Percentiles rank a stretch among this genome's conserved stretches.
These are phyloP conservation scores for Ariolimax columbianus DNA, from an alignment of 2,888 invertebrate species.

Conservation along the genomic window DNA sequence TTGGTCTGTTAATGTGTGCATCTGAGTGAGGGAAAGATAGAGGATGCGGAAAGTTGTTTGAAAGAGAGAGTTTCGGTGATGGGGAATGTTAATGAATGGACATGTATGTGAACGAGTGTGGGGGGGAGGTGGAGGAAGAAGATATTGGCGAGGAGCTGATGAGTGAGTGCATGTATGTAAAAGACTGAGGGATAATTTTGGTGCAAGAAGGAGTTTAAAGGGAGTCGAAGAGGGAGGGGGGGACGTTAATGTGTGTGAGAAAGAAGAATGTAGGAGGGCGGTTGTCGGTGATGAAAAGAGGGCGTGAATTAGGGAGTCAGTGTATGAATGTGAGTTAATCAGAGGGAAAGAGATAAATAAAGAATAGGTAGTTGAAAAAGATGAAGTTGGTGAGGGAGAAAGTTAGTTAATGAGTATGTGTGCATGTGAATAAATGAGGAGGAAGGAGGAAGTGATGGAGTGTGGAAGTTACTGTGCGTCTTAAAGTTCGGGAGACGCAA, in stretches of 20 bases:
- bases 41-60: no score
- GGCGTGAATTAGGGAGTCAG: not conserved
- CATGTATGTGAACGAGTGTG: not conserved
- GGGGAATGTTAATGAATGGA: not conserved
- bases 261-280: conserved; percentile 1
- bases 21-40: no score
- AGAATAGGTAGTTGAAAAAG: not conserved
- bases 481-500: no score
- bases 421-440: not conserved
- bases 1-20: no score
- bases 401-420: not conserved
- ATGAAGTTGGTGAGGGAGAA: not conserved
- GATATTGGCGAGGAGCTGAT: not conserved
- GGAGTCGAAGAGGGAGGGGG: not conserved
- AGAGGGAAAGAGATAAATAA: conserved; percentile 19
- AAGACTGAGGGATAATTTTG: not conserved
- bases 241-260: not conserved
- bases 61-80: no score
- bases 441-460: no score
- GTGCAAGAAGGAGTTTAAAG: not conserved
- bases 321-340: not conserved
- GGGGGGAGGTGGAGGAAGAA: not conserved
- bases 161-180: not conserved
- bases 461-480: no score
- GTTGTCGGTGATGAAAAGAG: not conserved